Conservation (phyloP, 2,888 invertebrate species). For the Therioaphis trifolii region DNA sequence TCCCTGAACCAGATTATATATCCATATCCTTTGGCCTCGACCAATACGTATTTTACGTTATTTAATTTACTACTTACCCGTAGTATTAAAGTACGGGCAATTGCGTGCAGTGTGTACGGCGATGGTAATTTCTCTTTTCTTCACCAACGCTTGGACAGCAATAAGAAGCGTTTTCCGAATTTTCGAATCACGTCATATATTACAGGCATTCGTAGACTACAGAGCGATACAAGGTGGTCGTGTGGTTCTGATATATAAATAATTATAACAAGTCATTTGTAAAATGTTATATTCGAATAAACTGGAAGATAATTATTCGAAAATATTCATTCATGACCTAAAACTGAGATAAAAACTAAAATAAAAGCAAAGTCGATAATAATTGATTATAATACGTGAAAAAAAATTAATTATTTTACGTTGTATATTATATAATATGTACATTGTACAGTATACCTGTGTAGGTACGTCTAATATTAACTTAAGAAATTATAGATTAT, state of each 20-base stretch:
- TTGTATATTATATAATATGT: neutral
- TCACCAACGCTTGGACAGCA: neutral
- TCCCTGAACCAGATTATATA: constrained; percentile 26
- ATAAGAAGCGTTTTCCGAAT: constrained; percentile 18
- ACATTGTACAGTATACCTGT: neutral
- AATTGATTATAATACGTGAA: neutral
- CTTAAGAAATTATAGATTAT: neutral
- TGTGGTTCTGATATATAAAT: constrained; percentile 25
- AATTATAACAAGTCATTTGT: constrained; percentile 4
- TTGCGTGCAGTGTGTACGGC: neutral
- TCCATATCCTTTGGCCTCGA: constrained; percentile 45
- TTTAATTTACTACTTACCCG: constrained; percentile 37
- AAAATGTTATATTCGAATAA: neutral
- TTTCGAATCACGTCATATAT: neutral
- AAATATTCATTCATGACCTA: constrained; percentile 8
- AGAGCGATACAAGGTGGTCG: constrained; percentile 26
- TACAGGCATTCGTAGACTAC: neutral
- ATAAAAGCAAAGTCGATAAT: neutral
- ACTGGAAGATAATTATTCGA: neutral
- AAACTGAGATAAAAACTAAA: neutral
- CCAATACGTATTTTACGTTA: constrained; percentile 14
- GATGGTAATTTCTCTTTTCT: constrained; percentile 20
- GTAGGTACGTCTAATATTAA: neutral
- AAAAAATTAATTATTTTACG: neutral
- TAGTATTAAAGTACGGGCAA: constrained; percentile 41